A percentile compares a stretch with the other conserved stretches of the same genome.
phyloP scores from a whole-genome alignment of 1,140 invertebrate species.

The Adoxophyes honmai region DNA sequence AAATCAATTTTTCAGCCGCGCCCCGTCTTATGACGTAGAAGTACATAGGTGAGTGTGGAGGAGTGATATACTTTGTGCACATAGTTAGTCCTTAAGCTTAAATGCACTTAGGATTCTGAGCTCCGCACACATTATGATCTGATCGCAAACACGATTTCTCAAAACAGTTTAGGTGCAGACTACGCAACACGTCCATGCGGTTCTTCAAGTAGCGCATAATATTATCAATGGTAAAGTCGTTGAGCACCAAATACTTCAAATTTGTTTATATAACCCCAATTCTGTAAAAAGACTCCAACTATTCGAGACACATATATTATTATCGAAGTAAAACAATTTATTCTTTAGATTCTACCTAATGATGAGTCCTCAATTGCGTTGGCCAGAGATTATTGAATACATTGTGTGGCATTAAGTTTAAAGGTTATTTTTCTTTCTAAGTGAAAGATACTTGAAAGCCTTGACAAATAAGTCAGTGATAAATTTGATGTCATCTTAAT shows the following conservation, averaged over 20 bases:
- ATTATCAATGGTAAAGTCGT: too few species aligned
- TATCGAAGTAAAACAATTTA: too few species aligned
- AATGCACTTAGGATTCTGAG: constrained; percentile 9
- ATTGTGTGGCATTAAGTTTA: not conserved
- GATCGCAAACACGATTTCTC: constrained; percentile 7
- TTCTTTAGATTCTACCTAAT: too few species aligned
- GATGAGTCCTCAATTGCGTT: too few species aligned
- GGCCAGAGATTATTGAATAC: too few species aligned
- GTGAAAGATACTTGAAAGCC: not conserved
- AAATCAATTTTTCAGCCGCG: constrained; percentile 35
- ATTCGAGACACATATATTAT: too few species aligned
- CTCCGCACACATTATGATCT: too few species aligned
- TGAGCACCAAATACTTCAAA: too few species aligned
- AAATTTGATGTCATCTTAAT: not conserved
- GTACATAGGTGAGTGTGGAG: constrained; percentile 33
- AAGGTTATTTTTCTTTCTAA: not conserved
- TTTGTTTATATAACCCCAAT: too few species aligned
- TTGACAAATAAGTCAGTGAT: not conserved
- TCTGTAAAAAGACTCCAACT: too few species aligned
- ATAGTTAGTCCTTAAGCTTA: constrained; percentile 1
- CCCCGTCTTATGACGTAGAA: constrained; percentile 45
- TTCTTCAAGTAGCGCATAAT: too few species aligned
- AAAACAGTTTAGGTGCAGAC: not conserved
- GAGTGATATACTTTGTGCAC: not conserved
- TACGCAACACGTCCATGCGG: too few species aligned